Base-by-base conservation (phyloP, 2,113 vertebrate species). In the Gadus chalcogrammus region DNA sequence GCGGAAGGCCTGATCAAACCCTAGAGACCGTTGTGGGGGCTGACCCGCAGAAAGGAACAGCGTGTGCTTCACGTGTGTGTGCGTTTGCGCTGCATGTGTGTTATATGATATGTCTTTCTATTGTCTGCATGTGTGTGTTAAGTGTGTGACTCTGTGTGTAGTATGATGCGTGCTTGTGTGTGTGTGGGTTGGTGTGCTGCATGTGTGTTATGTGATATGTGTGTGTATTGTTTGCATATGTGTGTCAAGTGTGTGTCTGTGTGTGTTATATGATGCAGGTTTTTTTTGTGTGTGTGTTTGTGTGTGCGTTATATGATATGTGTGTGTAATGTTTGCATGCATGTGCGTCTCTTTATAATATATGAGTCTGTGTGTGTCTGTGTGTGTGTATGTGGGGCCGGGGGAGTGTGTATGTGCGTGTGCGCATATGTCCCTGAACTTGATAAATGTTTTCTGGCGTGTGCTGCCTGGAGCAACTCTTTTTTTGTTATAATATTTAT, bases 1-100 rank as follows among this genome's bases (percentile, higher is more conserved):
- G 76, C 72, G 71, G 84, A 88, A 87, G 74, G 74, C 68, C 65
- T 69, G 74, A 83, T 83, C 76, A 79, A 85, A 80, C 82, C 75
- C 81, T 61, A 0, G 20, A 66, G 79, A 62, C 71, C 69, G 60
- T 78, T 75, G 69, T 84, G 83, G 81, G 80, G 66, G 67, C 74
- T 66, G 42, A 73, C 83, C 81, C 64, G 58, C 65, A 74, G 53
- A 75, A 67, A 63, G 71, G 82, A 81, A 20, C 35, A 12, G 58
- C 15, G 15, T 63, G 78, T 71, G 53, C 61, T 67, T 73, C 73
- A 3, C 52, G 22, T 63, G 9, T 15, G 20, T 52, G 60, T 72
- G 24, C 67, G 48, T 63, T 62, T 60, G 53, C 35, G 65, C 12
- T 66, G 42, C 52, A n/a, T 66, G 28, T 68, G 56, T 60, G 66